Base-by-base conservation (phyloP, 2,888 invertebrate genomes). In the Lepas anatifera region DNA sequence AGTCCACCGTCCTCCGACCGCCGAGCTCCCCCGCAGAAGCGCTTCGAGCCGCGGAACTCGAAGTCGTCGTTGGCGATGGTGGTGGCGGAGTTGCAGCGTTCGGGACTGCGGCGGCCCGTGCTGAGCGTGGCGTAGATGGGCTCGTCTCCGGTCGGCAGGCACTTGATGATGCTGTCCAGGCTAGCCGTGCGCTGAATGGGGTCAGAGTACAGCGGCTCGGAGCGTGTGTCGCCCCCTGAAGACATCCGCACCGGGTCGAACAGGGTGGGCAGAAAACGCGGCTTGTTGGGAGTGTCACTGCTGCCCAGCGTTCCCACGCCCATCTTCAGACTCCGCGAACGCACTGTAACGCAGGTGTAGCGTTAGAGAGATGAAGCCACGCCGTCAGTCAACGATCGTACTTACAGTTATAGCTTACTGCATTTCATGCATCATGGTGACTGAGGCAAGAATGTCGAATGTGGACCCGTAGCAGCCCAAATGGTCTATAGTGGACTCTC, bases 1-100 rank as follows among this genome's bases (percentile, higher is more conserved):
- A 18, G 58, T 32, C 4, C 32, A 10, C 6, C n/a, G 18, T 16
- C 58, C 3, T 4, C 2, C n/a, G 48, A 10, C 48, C 25, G 48
- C 25, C 48, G 48, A 8, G n/a, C 25, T 7, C 6, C 25, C 25
- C n/a, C 32, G 58, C 58, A 29, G 4, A 58, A 18, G 3, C 58
- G 58, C 32, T 58, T 58, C 16, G 73, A 72, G 66, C 76, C 75
- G 74, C 82, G 85, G 77, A 84, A 86, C 74, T 86, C 85, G 76
- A 86, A 86, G 76, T 86, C 86, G 69, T 77, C 77, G 75, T 85
- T 86, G 37, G 86, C 86, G 73, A 85, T 84, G 0, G 86, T 86
- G 2, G 86, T 86, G 48, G 85, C 85, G 11, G 85, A 85, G 73
- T 70, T 70, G 64, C 73, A 72, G 18, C 73, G 69, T 58, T 70